Base-by-base conservation (phyloP, 2,888 invertebrate genomes). In the Lasioglossum oenotherae region DNA sequence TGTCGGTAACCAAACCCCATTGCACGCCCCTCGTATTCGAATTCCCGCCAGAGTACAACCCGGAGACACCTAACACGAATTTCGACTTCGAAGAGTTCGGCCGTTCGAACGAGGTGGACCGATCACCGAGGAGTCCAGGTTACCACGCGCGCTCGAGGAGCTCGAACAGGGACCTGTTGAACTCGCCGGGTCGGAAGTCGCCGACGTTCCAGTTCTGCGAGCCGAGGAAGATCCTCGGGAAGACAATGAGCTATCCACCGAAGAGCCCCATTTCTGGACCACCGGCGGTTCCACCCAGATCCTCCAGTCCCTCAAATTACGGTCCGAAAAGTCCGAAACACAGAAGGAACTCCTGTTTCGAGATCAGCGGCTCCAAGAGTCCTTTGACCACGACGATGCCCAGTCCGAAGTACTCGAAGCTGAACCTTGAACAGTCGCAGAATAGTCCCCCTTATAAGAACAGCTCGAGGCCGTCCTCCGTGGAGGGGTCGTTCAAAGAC, bases 1-100 rank as follows among this genome's bases (percentile, higher is more conserved):
- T 96, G 86, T 96, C 96, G 0, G 96, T 96, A 80, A 96, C 96
- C 92, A 95, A 96, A 85, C 96, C 96, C 19, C 96, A 96, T 31
- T 93, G 96, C 72, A 97, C 97, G 85, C 97, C 97, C 0, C 88
- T 93, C 3, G 93, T 94, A 23, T 95, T 94, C 82, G 93, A 94
- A 82, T 94, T 94, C 49, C 94, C 94, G 4, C 91, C 93, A 1
- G 92, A 93, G 71, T 92, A 88, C 49, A 90, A 88, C 73, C 91
- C 92, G 41, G 92, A 93, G 72, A 92, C 93, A 4, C 91, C 91
- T 0, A 93, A 92, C 76, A 90, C 90, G 0, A 94, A 92, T 81
- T 94, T 93, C 78, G 93, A 94, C 72, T 94, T 92, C 74, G 92
- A 93, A 4, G 90, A 92, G 35, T 94, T 94, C 12, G 89, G 81